Evolutionary conservation across 1,140 invertebrate species (phyloP).

Genomic region (Mylabris phalerata): DNA sequence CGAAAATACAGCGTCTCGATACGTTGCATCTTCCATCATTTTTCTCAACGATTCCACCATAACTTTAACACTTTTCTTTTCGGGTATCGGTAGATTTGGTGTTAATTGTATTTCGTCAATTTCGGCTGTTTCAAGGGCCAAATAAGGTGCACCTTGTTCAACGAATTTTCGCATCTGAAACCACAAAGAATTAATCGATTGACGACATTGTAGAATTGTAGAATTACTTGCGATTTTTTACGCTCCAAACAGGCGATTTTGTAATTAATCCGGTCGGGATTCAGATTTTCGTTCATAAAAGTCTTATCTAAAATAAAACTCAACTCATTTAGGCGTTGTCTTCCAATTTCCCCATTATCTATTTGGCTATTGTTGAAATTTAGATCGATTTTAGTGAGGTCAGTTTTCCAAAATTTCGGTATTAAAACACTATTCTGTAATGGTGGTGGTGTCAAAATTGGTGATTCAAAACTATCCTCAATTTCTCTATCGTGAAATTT

Average conservation of each 20-base stretch:
- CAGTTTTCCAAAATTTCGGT: conserved; percentile 29
- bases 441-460: conserved; percentile 36
- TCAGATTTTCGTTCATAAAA: conserved; percentile 18
- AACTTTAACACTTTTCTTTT: conserved; percentile 27
- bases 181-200: conserved; percentile 3
- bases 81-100: conserved; percentile 23
- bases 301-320: conserved; percentile 30
- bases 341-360: conserved; percentile 15
- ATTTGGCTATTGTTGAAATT: background rate
- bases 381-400: background rate
- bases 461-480: conserved; percentile 18
- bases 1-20: conserved; percentile 29
- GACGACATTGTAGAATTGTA: background rate
- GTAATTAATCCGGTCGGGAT: conserved; percentile 29
- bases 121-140: conserved; percentile 40
- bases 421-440: conserved; percentile 40
- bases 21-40: conserved; percentile 25
- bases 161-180: conserved; percentile 41
- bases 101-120: conserved; percentile 34
- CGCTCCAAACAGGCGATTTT: conserved; percentile 36
- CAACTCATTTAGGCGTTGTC: conserved; percentile 15
- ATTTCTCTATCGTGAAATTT: conserved; percentile 24
- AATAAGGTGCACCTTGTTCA: conserved; percentile 43
- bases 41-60: conserved; percentile 29
- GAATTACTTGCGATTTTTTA: conserved; percentile 31